phyloP scores from a whole-genome alignment of 2,888 invertebrate species.

The Zygogramma bicolorata region DNA sequence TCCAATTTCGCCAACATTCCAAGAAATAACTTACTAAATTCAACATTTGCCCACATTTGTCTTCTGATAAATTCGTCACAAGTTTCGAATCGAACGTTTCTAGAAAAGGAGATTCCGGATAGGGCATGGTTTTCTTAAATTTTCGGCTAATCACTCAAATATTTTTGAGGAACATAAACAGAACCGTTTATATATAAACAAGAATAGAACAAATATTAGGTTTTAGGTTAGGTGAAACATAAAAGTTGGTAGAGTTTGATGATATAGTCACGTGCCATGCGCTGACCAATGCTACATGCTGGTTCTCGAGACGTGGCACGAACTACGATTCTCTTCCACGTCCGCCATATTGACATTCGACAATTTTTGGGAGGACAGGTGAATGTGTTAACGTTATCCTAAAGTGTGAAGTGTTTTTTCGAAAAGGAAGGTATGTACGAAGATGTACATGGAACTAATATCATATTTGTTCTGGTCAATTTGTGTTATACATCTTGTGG shows the following conservation, averaged over 20 bases:
- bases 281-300: conserved; percentile 55
- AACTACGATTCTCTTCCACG: conserved; percentile 81
- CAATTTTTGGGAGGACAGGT: conserved; percentile 78
- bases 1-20: conserved; percentile 5
- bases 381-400: conserved; percentile 76
- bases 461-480: not conserved
- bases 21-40: conserved; percentile 45
- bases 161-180: not conserved
- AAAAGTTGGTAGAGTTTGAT: conserved; percentile 45
- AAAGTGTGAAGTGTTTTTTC: conserved; percentile 65
- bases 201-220: not conserved
- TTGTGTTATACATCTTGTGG: not conserved
- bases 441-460: not conserved
- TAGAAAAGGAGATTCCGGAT: conserved; percentile 61
- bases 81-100: conserved; percentile 54
- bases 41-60: conserved; percentile 43
- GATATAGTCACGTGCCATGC: conserved; percentile 50
- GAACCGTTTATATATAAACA: not conserved
- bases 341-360: conserved; percentile 89
- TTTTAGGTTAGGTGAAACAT: conserved; percentile 22
- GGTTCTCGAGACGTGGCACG: conserved; percentile 82
- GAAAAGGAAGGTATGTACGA: conserved; percentile 70
- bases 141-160: not conserved
- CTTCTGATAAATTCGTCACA: conserved; percentile 46
- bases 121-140: conserved; percentile 53